Conservation (phyloP, 2,888 invertebrate species). For the Cryptophagus acutangulus region DNA sequence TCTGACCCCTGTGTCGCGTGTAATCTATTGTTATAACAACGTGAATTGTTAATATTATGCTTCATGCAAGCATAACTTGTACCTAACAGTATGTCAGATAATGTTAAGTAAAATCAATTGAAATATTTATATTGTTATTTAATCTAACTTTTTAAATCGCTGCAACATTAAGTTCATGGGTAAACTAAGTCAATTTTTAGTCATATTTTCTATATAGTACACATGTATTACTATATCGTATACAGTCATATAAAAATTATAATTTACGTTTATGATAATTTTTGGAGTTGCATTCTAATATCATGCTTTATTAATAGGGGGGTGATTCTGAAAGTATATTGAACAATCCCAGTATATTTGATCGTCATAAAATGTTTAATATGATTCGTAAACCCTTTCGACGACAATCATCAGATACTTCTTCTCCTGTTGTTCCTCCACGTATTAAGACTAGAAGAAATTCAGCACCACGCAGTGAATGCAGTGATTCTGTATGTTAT, state of each 20-base stretch:
- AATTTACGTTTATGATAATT: no score
- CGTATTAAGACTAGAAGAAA: constrained; percentile 46
- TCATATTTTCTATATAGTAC: not conserved
- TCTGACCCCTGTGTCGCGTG: no score
- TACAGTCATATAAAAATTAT: no score
- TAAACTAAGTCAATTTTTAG: not conserved
- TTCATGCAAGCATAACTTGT: no score
- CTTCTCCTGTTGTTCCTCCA: constrained; percentile 59
- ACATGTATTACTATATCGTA: no score
- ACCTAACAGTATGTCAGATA: no score
- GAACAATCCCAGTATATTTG: constrained; percentile 53
- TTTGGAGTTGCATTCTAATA: constrained; percentile 4
- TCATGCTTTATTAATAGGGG: constrained; percentile 40
- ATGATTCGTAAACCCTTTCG: constrained; percentile 64
- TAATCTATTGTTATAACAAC: no score
- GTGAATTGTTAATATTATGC: no score
- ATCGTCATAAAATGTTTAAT: constrained; percentile 58
- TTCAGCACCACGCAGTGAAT: constrained; percentile 45
- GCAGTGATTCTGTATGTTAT: constrained; percentile 44
- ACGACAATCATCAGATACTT: constrained; percentile 62
- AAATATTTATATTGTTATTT: no score
- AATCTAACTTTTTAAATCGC: no score
- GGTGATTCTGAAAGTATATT: constrained; percentile 54
- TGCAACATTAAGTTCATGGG: not conserved
- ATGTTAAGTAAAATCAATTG: no score